A percentile compares a stretch with the other conserved stretches of the same genome.
Evolutionary conservation across 2,888 invertebrate genomes (phyloP).

Genomic region (Liposcelis brunnea): DNA sequence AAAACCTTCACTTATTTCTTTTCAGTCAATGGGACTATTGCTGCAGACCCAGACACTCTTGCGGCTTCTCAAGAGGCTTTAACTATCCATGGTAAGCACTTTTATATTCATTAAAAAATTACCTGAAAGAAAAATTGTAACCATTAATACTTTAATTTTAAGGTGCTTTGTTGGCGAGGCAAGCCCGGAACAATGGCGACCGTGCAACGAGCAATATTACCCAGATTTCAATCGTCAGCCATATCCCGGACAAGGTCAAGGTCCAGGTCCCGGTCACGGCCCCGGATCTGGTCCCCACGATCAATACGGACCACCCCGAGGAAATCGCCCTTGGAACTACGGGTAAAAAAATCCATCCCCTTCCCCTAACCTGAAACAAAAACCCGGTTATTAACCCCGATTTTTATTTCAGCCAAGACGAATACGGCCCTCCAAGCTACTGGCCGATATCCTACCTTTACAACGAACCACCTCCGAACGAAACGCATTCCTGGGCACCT

Average conservation of each 20-base stretch:
- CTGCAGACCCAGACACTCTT: constrained; percentile 63
- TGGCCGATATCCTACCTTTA: constrained; percentile 76
- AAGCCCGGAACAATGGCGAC: constrained; percentile 63
- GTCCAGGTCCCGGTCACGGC: constrained; percentile 15
- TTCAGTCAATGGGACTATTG: constrained; percentile 60
- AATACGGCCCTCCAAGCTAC: constrained; percentile 24
- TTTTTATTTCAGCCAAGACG: constrained; percentile 13
- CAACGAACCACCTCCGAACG: constrained; percentile 59
- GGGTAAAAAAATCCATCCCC: too few species aligned
- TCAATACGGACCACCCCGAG: constrained; percentile 27
- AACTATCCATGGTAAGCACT: constrained; percentile 61
- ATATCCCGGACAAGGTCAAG: constrained; percentile 15
- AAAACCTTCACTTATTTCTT: too few species aligned
- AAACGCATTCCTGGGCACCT: constrained; percentile 27
- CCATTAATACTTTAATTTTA: not conserved
- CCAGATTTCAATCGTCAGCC: constrained; percentile 30
- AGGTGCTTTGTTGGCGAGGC: constrained; percentile 74
- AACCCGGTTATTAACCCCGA: too few species aligned
- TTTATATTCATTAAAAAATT: constrained; percentile 1
- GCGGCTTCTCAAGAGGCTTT: constrained; percentile 68
- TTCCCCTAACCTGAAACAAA: too few species aligned
- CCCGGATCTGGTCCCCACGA: constrained; percentile 23
- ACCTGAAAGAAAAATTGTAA: not conserved
- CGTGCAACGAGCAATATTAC: constrained; percentile 68
- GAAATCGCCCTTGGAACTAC: constrained; percentile 14